Evolutionary conservation across 2,113 vertebrate species (phyloP).

Genomic region (Conger conger): DNA sequence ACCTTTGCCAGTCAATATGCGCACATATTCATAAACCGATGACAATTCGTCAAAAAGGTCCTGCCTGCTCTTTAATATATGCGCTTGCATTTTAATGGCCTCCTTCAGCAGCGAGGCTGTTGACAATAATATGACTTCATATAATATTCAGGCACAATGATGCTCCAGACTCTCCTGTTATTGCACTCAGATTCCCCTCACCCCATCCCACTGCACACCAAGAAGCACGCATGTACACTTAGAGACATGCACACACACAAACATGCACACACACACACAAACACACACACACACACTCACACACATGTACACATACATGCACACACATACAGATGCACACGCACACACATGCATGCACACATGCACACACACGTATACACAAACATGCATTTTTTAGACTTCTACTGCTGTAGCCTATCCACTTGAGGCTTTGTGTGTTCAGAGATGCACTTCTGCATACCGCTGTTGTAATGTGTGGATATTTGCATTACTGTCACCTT

Average conservation of each 20-base stretch:
- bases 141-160: constrained; percentile 1
- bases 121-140: neutral
- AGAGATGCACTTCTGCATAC: too few species aligned
- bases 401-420: too few species aligned
- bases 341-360: neutral
- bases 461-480: too few species aligned
- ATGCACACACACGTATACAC: too few species aligned
- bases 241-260: too few species aligned
- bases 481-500: too few species aligned
- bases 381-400: too few species aligned
- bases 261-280: neutral
- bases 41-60: neutral
- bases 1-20: neutral
- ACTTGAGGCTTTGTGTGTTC: too few species aligned
- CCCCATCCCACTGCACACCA: neutral
- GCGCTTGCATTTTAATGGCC: neutral
- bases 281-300: too few species aligned
- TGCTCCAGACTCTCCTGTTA: neutral
- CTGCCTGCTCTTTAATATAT: neutral
- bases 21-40: neutral
- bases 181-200: neutral
- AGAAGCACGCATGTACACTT: too few species aligned
- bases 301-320: too few species aligned
- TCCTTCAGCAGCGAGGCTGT: neutral
- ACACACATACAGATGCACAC: neutral